Conservation (phyloP, 2,888 invertebrate genomes). For the Nesidiocoris tenuis region DNA sequence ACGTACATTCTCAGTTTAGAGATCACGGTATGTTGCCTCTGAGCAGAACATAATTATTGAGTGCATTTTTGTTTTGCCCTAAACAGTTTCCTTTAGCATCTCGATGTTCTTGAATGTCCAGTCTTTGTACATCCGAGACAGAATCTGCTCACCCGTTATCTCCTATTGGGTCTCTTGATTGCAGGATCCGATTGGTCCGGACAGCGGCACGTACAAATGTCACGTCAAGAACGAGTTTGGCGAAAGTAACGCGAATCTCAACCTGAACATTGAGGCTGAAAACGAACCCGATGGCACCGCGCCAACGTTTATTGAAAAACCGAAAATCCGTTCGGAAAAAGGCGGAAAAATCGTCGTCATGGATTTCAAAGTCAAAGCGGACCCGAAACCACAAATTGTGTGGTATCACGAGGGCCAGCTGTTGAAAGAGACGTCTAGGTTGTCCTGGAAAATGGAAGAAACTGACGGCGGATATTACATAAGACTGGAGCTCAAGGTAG, state of each 20-base stretch:
- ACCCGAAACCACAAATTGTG: constrained; percentile 75
- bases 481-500: constrained; percentile 72
- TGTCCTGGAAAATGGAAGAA: constrained; percentile 68
- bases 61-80: too few species aligned
- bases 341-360: constrained; percentile 81
- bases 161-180: too few species aligned
- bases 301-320: constrained; percentile 91
- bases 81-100: too few species aligned
- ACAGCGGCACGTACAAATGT: constrained; percentile 88
- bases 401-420: constrained; percentile 81
- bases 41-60: too few species aligned
- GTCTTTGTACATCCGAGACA: too few species aligned
- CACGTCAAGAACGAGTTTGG: constrained; percentile 94
- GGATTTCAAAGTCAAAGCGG: constrained; percentile 83
- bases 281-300: constrained; percentile 91
- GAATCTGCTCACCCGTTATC: too few species aligned
- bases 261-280: constrained; percentile 94
- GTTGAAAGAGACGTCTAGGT: constrained; percentile 78
- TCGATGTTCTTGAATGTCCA: too few species aligned
- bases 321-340: constrained; percentile 79
- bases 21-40: constrained; percentile 65
- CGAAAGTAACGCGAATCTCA: constrained; percentile 94
- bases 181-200: constrained; percentile 76
- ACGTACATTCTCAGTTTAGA: constrained; percentile 82
- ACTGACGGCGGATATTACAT: constrained; percentile 83